A percentile compares a stretch with the other conserved stretches of the same genome.
These are phyloP conservation scores for Vanessa cardui DNA, from an alignment of 2,888 invertebrate genomes.

Conservation along the genomic window DNA sequence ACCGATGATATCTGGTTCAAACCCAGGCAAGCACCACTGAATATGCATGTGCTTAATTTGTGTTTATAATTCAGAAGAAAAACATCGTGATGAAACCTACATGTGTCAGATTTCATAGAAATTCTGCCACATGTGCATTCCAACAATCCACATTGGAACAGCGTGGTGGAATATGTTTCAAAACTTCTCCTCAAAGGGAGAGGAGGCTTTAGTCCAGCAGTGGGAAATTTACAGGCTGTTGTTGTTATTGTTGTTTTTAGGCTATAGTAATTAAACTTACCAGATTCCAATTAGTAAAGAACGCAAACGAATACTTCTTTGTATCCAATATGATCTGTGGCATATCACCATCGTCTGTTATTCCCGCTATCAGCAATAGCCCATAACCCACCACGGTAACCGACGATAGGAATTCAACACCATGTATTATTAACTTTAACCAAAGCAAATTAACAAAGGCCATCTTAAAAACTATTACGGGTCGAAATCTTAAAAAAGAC, in stretches of 20 bases:
- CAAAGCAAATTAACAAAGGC: background rate
- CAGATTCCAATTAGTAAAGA: constrained; percentile 32
- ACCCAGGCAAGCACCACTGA: no score
- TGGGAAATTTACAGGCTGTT: background rate
- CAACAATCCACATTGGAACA: no score
- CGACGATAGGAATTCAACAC: background rate
- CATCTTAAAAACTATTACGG: background rate
- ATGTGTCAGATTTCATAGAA: no score
- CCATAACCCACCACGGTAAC: background rate
- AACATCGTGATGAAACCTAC: no score
- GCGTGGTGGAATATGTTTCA: no score
- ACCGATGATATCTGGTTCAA: no score
- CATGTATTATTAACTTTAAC: constrained; percentile 19
- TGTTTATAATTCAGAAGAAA: no score
- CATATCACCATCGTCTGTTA: background rate
- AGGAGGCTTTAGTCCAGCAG: no score
- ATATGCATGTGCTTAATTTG: no score
- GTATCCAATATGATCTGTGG: background rate
- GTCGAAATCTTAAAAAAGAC: background rate
- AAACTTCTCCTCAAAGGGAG: no score
- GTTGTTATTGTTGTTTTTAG: background rate
- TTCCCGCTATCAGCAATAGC: background rate
- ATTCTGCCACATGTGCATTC: no score
- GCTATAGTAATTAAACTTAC: constrained; percentile 14
- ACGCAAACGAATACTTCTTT: constrained; percentile 15